Evolutionary conservation across 1,140 invertebrate species (phyloP).

Genomic region (Anoplolepis gracilipes): DNA sequence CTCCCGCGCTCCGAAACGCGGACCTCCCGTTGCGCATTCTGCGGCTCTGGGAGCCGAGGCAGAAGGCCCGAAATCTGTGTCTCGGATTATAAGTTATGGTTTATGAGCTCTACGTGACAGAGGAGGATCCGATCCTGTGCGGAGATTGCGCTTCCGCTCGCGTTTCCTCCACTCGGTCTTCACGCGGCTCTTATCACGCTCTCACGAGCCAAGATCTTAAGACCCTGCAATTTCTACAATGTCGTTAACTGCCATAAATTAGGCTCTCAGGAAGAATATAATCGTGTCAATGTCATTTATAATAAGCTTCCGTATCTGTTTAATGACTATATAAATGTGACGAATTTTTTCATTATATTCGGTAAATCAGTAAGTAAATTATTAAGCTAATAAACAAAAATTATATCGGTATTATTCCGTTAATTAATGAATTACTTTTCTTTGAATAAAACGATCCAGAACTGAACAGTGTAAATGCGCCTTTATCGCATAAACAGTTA

Average conservation of each 20-base stretch:
- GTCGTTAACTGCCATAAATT: not conserved
- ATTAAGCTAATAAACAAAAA: no score
- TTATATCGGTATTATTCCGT: no score
- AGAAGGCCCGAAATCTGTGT: slow-evolving; percentile 76
- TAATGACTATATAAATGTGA: not conserved
- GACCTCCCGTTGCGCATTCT: slow-evolving; percentile 73
- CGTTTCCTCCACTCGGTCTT: not conserved
- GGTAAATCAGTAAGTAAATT: no score
- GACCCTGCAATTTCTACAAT: not conserved
- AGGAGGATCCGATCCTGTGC: not conserved
- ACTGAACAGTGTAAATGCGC: slow-evolving; percentile 6
- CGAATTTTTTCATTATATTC: not conserved
- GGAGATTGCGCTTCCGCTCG: not conserved
- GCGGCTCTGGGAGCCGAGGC: slow-evolving; percentile 69
- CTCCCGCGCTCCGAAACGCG: slow-evolving; percentile 38
- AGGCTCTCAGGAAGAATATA: not conserved
- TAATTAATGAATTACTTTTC: not conserved
- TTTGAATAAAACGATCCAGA: not conserved
- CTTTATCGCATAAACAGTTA: slow-evolving; percentile 34
- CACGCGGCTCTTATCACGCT: not conserved
- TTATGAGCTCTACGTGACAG: slow-evolving; percentile 32
- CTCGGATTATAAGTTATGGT: slow-evolving; percentile 75
- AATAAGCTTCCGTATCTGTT: not conserved
- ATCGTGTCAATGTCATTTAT: not conserved
- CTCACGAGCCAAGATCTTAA: not conserved